Percentiles rank a stretch among this genome's conserved stretches.
Conservation (phyloP, 2,888 invertebrate genomes). For the Mamestra brassicae region DNA sequence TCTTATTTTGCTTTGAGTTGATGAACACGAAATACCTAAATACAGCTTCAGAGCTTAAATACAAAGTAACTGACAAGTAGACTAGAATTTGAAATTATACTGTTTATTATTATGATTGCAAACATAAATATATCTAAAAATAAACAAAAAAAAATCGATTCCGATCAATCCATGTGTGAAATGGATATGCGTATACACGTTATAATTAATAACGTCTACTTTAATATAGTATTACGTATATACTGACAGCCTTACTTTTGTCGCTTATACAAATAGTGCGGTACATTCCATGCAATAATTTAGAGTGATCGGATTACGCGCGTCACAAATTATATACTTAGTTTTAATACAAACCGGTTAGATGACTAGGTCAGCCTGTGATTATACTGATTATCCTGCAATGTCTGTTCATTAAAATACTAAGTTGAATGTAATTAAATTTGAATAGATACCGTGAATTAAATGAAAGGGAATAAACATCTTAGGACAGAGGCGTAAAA, state of each 20-base stretch:
- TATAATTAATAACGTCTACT: not conserved
- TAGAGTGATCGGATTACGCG: constrained; percentile 50
- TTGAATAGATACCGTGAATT: constrained; percentile 19
- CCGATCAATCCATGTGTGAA: constrained; percentile 13
- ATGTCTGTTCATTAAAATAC: constrained; percentile 58
- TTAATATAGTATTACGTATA: constrained; percentile 7
- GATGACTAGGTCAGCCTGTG: constrained; percentile 56
- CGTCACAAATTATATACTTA: constrained; percentile 50
- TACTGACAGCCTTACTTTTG: constrained; percentile 10
- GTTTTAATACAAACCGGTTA: constrained; percentile 54
- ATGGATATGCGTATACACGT: not conserved
- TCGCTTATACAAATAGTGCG: constrained; percentile 9
- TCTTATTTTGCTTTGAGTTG: not conserved
- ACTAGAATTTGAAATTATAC: no score
- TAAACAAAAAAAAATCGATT: not conserved
- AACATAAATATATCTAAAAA: not conserved
- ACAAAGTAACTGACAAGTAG: no score
- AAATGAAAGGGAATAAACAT: constrained; percentile 4
- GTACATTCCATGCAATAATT: constrained; percentile 24
- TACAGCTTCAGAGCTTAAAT: no score
- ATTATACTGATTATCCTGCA: constrained; percentile 57
- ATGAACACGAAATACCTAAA: no score
- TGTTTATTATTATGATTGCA: no score
- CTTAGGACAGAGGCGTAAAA: not conserved
- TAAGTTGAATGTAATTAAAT: constrained; percentile 38